Evolutionary conservation across 53 echinoderm and acorn worm genomes (phyloP).

Genomic region (Astropecten irregularis): DNA sequence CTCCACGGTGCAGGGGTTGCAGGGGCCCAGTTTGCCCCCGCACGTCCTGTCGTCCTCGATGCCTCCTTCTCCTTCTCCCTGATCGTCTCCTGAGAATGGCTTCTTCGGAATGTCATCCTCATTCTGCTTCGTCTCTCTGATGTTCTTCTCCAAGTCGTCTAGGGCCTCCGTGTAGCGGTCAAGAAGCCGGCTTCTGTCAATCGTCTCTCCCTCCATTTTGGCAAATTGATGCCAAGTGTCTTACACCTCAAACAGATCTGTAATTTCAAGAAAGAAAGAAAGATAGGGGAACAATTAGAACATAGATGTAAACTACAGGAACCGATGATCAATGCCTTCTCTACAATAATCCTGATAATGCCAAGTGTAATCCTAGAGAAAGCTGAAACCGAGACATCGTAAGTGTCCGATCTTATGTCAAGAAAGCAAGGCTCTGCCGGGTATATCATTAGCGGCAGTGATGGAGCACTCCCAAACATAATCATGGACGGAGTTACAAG

Average conservation of each 20-base stretch:
- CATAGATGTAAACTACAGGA: too few relatives aligned
- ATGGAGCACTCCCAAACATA: too few relatives aligned
- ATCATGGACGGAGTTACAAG: too few relatives aligned
- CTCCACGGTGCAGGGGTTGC: slow-evolving; percentile 14
- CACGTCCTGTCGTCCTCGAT: background rate
- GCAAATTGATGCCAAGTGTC: too few relatives aligned
- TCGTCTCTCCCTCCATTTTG: slow-evolving; percentile 48
- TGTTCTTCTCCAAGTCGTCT: slow-evolving; percentile 37
- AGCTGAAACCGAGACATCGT: too few relatives aligned
- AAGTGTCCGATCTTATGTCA: too few relatives aligned
- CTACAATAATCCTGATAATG: too few relatives aligned
- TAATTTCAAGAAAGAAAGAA: background rate
- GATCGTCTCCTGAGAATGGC: background rate
- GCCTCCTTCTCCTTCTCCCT: too few relatives aligned
- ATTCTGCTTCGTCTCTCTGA: slow-evolving; percentile 16
- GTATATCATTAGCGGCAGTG: too few relatives aligned
- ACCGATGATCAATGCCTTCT: too few relatives aligned
- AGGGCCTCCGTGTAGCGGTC: slow-evolving; percentile 57
- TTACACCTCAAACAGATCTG: background rate
- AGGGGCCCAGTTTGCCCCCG: background rate
- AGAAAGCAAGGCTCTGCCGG: too few relatives aligned
- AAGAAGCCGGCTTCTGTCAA: slow-evolving; percentile 40
- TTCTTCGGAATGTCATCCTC: background rate
- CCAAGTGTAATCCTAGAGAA: too few relatives aligned
- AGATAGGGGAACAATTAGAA: background rate